Percentiles rank a stretch among this genome's conserved stretches.
These are phyloP conservation scores for Dasyornis broadbenti DNA, from an alignment of 2,113 vertebrate genomes.

Conservation along the genomic window DNA sequence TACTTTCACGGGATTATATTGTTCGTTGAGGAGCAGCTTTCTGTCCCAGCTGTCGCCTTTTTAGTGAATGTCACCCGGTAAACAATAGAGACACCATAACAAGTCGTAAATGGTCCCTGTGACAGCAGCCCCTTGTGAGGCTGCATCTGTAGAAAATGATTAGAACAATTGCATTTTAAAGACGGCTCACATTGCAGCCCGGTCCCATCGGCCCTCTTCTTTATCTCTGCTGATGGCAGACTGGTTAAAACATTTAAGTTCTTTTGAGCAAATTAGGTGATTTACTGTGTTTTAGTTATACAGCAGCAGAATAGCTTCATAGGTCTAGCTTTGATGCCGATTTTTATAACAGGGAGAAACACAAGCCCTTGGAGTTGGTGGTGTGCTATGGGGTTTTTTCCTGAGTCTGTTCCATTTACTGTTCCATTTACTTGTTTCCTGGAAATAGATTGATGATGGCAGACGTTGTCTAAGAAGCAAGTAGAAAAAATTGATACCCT, in stretches of 20 bases:
- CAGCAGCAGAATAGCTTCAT: slow-evolving; percentile 58
- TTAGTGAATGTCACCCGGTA: slow-evolving; percentile 77
- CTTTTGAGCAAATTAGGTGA: slow-evolving; percentile 80
- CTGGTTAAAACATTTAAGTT: slow-evolving; percentile 82
- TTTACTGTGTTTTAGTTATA: slow-evolving; percentile 73
- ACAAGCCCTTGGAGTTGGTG: background rate
- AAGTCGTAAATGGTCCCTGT: slow-evolving; percentile 87
- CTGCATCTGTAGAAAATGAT: slow-evolving; percentile 95
- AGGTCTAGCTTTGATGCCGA: slow-evolving; percentile 17
- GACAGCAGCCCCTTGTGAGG: slow-evolving; percentile 91
- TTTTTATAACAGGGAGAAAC: slow-evolving; percentile 36
- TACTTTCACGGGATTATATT: slow-evolving; percentile 90
- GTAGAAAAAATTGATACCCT: background rate
- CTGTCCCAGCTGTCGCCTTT: slow-evolving; percentile 92
- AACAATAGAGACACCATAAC: slow-evolving; percentile 93
- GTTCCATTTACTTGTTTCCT: background rate
- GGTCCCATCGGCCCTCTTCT: slow-evolving; percentile 84
- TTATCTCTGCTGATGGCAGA: slow-evolving; percentile 79
- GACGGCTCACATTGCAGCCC: slow-evolving; percentile 80
- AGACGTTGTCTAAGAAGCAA: background rate
- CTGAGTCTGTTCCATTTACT: background rate
- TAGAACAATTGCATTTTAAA: slow-evolving; percentile 98
- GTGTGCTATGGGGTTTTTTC: background rate
- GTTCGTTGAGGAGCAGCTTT: slow-evolving; percentile 84
- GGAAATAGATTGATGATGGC: background rate